Evolutionary conservation across 2,113 vertebrate species (phyloP).

Genomic region (Tichodroma muraria): DNA sequence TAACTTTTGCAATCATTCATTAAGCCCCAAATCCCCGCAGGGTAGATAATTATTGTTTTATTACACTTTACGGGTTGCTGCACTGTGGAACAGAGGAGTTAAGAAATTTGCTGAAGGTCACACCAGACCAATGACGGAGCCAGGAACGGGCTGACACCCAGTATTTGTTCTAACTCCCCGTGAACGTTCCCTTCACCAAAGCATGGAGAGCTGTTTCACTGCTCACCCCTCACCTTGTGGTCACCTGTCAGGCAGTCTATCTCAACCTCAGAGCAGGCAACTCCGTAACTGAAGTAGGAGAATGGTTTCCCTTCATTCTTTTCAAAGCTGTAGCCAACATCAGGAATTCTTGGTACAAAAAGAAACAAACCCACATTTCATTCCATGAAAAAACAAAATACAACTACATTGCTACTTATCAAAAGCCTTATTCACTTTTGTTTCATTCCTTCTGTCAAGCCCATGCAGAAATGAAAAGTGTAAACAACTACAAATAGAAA

Average conservation of each 20-base stretch:
- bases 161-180: neutral
- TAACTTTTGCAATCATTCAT: constrained; percentile 22
- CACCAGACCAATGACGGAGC: constrained; percentile 24
- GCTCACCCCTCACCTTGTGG: constrained; percentile 80
- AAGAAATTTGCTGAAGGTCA: constrained; percentile 39
- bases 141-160: neutral
- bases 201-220: neutral
- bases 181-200: neutral
- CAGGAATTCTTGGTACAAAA: constrained; percentile 76
- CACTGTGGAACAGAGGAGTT: neutral
- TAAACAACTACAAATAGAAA: neutral
- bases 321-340: constrained; percentile 81
- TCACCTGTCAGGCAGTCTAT: constrained; percentile 93
- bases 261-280: constrained; percentile 91
- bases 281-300: constrained; percentile 86
- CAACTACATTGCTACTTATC: neutral
- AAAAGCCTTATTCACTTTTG: neutral
- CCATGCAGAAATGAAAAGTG: neutral
- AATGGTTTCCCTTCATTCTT: constrained; percentile 84
- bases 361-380: neutral
- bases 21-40: neutral
- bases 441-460: neutral
- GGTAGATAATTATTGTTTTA: constrained; percentile 3
- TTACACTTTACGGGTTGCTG: neutral
- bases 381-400: neutral